Conservation (phyloP, 2,113 vertebrate species). For the Cyphotilapia sp. region DNA sequence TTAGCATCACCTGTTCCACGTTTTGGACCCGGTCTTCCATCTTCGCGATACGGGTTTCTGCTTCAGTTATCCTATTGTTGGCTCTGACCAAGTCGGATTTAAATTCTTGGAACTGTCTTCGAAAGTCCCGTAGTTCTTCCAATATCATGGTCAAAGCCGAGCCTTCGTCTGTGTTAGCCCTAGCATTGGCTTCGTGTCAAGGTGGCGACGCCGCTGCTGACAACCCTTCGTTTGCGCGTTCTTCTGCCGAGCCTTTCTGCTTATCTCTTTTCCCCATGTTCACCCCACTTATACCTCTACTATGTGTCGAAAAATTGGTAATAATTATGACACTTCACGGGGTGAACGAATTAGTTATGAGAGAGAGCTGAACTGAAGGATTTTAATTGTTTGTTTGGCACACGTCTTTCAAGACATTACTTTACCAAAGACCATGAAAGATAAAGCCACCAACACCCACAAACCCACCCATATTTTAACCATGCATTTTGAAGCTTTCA, state of each 20-base stretch:
- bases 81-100: background rate
- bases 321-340: background rate
- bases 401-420: background rate
- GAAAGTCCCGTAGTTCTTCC: background rate
- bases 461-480: background rate
- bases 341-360: background rate
- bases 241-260: background rate
- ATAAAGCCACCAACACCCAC: background rate
- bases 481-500: background rate
- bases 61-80: background rate
- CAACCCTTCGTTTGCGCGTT: accelerated
- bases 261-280: background rate
- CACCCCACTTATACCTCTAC: background rate
- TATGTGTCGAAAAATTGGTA: background rate
- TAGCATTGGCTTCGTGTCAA: background rate
- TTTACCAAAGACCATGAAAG: background rate
- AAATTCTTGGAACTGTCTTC: background rate
- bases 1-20: background rate
- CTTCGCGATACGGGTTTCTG: accelerated
- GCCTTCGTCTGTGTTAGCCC: accelerated
- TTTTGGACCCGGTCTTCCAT: background rate
- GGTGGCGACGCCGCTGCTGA: accelerated
- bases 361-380: background rate
- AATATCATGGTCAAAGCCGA: accelerated
- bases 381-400: background rate